Evolutionary conservation across 2,888 invertebrate genomes (phyloP), one percentile per base, ranked within the genome.

Genomic region (Dysmachus trigonus): DNA sequence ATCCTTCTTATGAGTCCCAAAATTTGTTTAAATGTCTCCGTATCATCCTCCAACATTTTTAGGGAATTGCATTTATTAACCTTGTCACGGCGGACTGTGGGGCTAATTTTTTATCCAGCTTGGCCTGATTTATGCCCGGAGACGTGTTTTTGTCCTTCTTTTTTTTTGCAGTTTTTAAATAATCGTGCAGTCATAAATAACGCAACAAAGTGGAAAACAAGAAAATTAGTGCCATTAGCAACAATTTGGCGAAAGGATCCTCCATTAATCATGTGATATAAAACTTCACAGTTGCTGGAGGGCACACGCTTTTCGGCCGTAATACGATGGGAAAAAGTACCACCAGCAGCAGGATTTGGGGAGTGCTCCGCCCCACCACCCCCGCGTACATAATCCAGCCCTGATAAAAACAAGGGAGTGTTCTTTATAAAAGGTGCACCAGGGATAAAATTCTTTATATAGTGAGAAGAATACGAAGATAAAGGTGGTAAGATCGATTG

Each of bases 191-290:
- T 81, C 53, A 72, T 83, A 83, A 83, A 83, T 83, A 83, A 83
- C 72, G 41, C 72, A 62, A 51, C 38, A 83, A 83, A 72, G 47
- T 41, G 72, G 83, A 83, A 83, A 83, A 83, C 83, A 83, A 41
- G 72, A 72, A 83, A 83, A 83, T 83, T 83, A 72, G 71, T 83
- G 72, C 83, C 83, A 83, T 83, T 83, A 83, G 83, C 83, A 83
- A 83, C 83, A 83, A 33, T 83, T 83, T 82, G 51, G 27, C 30
- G 38, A 71, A 71, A 38, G 83, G 83, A 72, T 83, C 83, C 41
- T 33, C 83, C 83, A 71, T 83, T 83, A 83, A 83, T 83, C 83
- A 83, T 72, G 18, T 35, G 33, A 30, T 53, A 73, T 31, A 73
- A 33, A 73, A 73, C 35, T 73, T 73, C 31, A 73, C 73, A 73